Percentiles rank a stretch among this genome's conserved stretches.
Conservation (phyloP, 2,888 invertebrate species). For the Exocentrus adspersus region DNA sequence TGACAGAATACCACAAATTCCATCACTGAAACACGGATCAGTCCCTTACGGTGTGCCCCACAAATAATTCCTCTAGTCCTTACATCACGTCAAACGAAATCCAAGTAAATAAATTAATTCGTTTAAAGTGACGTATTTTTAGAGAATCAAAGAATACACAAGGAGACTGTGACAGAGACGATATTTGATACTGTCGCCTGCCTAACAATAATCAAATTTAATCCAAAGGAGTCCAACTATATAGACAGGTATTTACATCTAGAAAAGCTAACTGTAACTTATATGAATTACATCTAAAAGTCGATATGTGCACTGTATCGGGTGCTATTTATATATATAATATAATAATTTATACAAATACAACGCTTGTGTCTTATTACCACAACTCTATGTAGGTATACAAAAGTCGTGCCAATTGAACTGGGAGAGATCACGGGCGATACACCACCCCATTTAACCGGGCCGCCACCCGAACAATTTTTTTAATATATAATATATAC, state of each 20-base stretch:
- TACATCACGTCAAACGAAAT: neutral
- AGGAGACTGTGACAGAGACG: neutral
- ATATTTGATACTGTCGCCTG: conserved; percentile 11
- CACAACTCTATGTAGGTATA: conserved; percentile 9
- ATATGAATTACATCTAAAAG: conserved; percentile 39
- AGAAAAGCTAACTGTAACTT: conserved; percentile 50
- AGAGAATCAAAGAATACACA: no score
- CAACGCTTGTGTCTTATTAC: conserved; percentile 23
- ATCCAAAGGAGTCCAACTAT: conserved; percentile 26
- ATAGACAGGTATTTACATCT: conserved; percentile 49
- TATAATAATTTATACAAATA: conserved; percentile 47
- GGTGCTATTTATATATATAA: no score
- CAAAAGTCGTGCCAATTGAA: conserved; percentile 23
- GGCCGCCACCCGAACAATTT: no score
- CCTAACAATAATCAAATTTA: conserved; percentile 18
- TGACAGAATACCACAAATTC: conserved; percentile 63
- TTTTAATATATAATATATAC: no score
- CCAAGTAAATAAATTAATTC: neutral
- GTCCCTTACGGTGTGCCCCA: conserved; percentile 46
- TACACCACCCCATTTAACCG: conserved; percentile 14
- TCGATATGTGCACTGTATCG: conserved; percentile 51
- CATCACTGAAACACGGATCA: conserved; percentile 60
- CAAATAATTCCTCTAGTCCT: neutral
- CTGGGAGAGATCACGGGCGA: conserved; percentile 18
- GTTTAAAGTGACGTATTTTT: no score